Evolutionary conservation across 2,113 vertebrate species (phyloP).

Genomic region (Callospermophilus lateralis): DNA sequence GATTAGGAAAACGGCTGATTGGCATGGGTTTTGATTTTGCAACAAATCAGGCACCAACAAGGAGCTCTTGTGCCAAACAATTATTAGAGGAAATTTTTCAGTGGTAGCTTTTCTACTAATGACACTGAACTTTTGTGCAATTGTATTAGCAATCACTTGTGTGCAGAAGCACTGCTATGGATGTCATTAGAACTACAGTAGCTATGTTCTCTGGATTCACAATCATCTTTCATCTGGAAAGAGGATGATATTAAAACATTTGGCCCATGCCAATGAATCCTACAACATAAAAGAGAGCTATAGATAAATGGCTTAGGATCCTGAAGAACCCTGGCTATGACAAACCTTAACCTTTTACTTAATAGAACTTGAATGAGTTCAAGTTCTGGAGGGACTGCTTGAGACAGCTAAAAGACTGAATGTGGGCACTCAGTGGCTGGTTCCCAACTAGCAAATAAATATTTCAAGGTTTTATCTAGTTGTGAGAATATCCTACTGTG

Average conservation of each 20-base stretch:
- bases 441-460: background rate
- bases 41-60: background rate
- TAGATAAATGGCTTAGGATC: background rate
- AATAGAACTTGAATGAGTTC: background rate
- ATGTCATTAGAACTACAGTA: background rate
- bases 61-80: background rate
- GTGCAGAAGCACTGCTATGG: background rate
- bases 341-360: background rate
- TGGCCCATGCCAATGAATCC: background rate
- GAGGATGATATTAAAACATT: background rate
- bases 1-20: background rate
- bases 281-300: background rate
- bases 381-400: background rate
- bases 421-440: background rate
- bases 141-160: background rate
- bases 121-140: background rate
- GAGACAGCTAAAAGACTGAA: background rate
- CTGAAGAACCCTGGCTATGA: background rate
- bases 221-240: background rate
- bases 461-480: background rate
- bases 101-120: background rate
- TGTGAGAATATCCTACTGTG: background rate
- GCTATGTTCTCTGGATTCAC: background rate
- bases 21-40: background rate
- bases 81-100: background rate